Conservation (phyloP, 2,113 vertebrate species). For the Gobiocypris rarus region DNA sequence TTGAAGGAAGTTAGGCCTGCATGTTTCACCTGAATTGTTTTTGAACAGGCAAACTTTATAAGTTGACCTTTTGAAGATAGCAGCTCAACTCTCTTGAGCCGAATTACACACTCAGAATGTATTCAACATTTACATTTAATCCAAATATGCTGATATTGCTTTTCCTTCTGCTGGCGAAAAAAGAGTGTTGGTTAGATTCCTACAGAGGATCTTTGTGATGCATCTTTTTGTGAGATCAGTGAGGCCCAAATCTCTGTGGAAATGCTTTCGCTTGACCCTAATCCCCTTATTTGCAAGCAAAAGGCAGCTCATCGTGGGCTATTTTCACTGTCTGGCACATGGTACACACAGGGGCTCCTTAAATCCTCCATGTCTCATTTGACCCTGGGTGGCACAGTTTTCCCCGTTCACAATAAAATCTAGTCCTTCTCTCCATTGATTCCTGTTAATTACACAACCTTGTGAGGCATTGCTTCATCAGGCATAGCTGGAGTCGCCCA, state of each 20-base stretch:
- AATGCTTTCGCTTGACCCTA: constrained; percentile 72
- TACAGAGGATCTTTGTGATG: constrained; percentile 55
- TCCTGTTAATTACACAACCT: constrained; percentile 61
- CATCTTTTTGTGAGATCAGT: constrained; percentile 52
- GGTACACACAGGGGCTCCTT: constrained; percentile 39
- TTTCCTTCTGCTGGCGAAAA: constrained; percentile 42
- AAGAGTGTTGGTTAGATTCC: constrained; percentile 38
- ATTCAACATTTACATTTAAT: constrained; percentile 10
- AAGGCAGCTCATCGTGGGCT: constrained; percentile 64
- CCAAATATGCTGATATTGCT: constrained; percentile 40
- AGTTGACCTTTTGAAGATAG: constrained; percentile 9
- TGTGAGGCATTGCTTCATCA: constrained; percentile 40
- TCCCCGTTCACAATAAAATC: constrained; percentile 50
- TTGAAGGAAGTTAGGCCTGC: background rate
- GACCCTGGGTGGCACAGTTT: constrained; percentile 57
- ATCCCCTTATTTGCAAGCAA: constrained; percentile 79
- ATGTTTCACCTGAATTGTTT: constrained; percentile 38
- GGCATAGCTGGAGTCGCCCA: constrained; percentile 54
- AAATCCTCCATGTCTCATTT: constrained; percentile 52
- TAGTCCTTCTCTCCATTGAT: constrained; percentile 51
- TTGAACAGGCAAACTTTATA: constrained; percentile 18
- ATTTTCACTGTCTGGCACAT: constrained; percentile 44
- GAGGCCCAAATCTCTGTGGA: constrained; percentile 65
- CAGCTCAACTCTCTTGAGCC: constrained; percentile 9
- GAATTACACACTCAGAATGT: background rate